A percentile compares a stretch with the other conserved stretches of the same genome.
These are phyloP conservation scores for Lepus europaeus DNA, from an alignment of 2,113 vertebrate genomes.

Conservation along the genomic window DNA sequence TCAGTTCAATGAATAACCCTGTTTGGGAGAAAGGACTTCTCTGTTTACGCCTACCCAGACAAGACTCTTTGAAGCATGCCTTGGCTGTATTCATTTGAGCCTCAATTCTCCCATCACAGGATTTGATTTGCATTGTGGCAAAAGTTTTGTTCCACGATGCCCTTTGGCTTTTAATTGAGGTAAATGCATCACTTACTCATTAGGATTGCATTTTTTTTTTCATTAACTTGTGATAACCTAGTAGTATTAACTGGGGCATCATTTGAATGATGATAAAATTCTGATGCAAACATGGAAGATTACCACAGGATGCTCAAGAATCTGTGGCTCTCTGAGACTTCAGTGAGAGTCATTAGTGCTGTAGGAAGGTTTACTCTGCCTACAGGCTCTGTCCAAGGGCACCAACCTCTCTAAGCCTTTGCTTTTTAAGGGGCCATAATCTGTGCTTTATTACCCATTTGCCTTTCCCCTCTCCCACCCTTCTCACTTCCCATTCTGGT, in stretches of 20 bases:
- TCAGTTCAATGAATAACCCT: not conserved
- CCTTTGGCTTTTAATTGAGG: not conserved
- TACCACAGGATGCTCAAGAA: not conserved
- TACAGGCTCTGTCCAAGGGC: not conserved
- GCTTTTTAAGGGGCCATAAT: not conserved
- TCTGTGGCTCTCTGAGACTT: not conserved
- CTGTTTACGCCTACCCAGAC: not conserved
- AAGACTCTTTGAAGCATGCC: not conserved
- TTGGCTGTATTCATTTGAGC: not conserved
- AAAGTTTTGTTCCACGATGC: slow-evolving; percentile 20
- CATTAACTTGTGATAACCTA: not conserved
- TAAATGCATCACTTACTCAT: not conserved
- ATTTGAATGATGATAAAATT: not conserved
- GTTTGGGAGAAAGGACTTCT: not conserved
- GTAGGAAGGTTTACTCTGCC: not conserved
- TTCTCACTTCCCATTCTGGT: not conserved
- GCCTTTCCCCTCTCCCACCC: not conserved
- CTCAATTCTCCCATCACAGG: not conserved
- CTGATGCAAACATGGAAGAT: not conserved
- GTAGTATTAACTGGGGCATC: not conserved
- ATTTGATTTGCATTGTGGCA: not conserved
- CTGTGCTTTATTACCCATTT: slow-evolving; percentile 51
- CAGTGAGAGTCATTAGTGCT: not conserved
- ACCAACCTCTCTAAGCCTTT: not conserved
- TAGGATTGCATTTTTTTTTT: not conserved